phyloP scores from a whole-genome alignment of 2,113 vertebrate genomes.

The Mobula hypostoma region DNA sequence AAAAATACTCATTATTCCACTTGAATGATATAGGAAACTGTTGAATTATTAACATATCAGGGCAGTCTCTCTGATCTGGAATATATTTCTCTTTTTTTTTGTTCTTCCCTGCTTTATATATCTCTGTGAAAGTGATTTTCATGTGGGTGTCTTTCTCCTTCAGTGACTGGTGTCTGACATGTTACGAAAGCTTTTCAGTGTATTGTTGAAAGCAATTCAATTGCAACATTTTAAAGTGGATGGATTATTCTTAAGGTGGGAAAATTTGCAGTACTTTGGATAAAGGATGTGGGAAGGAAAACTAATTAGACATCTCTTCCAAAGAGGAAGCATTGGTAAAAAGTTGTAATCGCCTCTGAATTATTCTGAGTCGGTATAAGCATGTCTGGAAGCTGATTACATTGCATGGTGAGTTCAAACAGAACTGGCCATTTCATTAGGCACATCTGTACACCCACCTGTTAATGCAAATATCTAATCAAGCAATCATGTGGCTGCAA shows the following conservation, averaged over 20 bases:
- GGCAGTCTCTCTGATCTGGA: neutral
- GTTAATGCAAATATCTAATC: too few relatives aligned
- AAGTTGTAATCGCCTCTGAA: neutral
- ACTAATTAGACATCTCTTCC: neutral
- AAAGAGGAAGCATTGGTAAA: neutral
- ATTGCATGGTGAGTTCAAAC: neutral
- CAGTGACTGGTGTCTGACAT: neutral
- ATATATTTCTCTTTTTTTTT: neutral
- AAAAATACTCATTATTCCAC: neutral
- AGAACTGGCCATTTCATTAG: too few relatives aligned
- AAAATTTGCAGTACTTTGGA: neutral
- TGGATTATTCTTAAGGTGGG: neutral
- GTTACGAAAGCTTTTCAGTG: neutral
- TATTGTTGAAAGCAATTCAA: neutral
- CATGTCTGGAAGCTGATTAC: neutral
- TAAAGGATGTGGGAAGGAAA: neutral
- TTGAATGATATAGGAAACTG: neutral
- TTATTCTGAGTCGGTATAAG: neutral
- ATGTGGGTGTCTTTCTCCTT: neutral
- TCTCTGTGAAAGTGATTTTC: neutral
- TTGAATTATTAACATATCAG: neutral
- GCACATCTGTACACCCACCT: too few relatives aligned
- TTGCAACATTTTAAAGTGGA: neutral
- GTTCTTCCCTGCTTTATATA: neutral
- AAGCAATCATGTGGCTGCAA: too few relatives aligned